Percentiles rank a stretch among this genome's conserved stretches.
These are phyloP conservation scores for Nesogale talazaci DNA, from an alignment of 2,113 vertebrate genomes.

Conservation along the genomic window DNA sequence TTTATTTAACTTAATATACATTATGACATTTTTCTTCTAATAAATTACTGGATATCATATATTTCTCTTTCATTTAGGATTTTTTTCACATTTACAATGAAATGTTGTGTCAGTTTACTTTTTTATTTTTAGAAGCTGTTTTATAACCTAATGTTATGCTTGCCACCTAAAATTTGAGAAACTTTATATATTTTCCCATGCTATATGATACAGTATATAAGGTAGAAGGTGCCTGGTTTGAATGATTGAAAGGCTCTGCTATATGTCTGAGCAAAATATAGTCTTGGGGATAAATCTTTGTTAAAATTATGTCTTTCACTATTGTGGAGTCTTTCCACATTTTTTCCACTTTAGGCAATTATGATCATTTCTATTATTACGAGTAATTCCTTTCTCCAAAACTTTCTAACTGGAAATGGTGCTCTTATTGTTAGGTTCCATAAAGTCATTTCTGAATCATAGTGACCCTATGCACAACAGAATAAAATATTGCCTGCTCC, in stretches of 20 bases:
- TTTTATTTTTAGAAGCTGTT: neutral
- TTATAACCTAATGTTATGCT: slow-evolving; percentile 17
- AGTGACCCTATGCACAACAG: too few relatives aligned
- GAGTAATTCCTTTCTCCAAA: neutral
- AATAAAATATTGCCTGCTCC: too few relatives aligned
- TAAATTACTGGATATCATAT: too few relatives aligned
- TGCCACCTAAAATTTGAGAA: neutral
- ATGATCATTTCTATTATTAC: neutral
- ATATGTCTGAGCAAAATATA: neutral
- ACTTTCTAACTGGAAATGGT: neutral
- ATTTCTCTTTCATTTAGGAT: too few relatives aligned
- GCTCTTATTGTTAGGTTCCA: too few relatives aligned
- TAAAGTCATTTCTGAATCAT: too few relatives aligned
- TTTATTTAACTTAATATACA: too few relatives aligned
- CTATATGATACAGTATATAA: neutral
- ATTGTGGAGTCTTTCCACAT: neutral
- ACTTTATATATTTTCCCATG: neutral
- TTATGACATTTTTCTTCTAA: too few relatives aligned
- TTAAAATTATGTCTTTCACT: neutral
- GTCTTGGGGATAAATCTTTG: slow-evolving; percentile 19
- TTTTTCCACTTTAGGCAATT: slow-evolving; percentile 27
- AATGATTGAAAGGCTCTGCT: neutral
- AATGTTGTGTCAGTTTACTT: too few relatives aligned
- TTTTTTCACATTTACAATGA: too few relatives aligned
- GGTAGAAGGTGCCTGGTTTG: neutral